These are phyloP conservation scores for Theonella swinhoei DNA, from an alignment of 37 sponge, comb jelly and placozoan genomes.

Conservation along the genomic window DNA sequence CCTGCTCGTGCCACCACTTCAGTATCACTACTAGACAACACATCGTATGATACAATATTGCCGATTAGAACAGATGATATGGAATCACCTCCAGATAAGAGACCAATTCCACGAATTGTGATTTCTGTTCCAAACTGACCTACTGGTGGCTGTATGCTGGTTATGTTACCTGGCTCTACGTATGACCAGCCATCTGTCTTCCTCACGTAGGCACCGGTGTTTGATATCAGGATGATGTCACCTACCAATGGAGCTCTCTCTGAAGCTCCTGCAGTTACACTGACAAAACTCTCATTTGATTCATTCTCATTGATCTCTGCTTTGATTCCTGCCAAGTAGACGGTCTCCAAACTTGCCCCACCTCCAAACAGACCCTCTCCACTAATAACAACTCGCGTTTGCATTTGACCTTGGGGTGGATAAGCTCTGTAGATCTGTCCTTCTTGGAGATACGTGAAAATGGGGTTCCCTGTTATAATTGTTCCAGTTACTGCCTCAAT, in stretches of 20 bases:
- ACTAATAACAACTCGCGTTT: slow-evolving; percentile 46
- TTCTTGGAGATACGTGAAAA: slow-evolving; percentile 68
- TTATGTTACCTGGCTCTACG: slow-evolving; percentile 25
- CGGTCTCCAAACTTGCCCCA: slow-evolving; percentile 23
- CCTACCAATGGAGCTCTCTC: neutral
- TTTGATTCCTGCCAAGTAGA: slow-evolving; percentile 38
- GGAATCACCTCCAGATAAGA: slow-evolving; percentile 37
- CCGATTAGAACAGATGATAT: slow-evolving; percentile 16
- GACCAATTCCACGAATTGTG: slow-evolving; percentile 42
- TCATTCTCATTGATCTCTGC: slow-evolving; percentile 10
- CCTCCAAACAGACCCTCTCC: slow-evolving; percentile 69
- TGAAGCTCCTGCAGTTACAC: neutral
- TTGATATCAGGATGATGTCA: slow-evolving; percentile 49
- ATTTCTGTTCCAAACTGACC: slow-evolving; percentile 70
- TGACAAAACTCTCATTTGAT: neutral
- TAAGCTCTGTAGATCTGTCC: slow-evolving; percentile 46
- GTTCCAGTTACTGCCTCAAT: slow-evolving; percentile 43
- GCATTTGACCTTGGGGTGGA: slow-evolving; percentile 67
- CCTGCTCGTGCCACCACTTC: slow-evolving; percentile 37
- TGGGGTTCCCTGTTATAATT: neutral
- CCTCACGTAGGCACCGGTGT: slow-evolving; percentile 57
- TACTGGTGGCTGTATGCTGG: slow-evolving; percentile 12
- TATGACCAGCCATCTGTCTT: slow-evolving; percentile 64
- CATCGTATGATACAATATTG: neutral
- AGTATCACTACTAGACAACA: slow-evolving; percentile 10